Conservation (phyloP, 2,113 vertebrate species). For the Anoplopoma fimbria region DNA sequence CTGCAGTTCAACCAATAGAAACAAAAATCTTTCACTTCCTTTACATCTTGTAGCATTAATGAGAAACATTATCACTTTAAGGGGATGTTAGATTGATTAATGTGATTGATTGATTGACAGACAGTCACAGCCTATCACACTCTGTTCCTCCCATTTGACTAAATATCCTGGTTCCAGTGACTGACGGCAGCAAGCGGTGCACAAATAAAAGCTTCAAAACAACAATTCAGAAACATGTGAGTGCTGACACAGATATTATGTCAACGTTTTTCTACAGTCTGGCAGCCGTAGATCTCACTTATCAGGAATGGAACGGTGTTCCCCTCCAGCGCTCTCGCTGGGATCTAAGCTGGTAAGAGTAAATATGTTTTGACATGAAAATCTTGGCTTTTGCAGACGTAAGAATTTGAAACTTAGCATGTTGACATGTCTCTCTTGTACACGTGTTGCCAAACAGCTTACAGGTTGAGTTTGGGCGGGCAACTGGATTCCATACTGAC, state of each 20-base stretch:
- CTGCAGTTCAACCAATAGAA: neutral
- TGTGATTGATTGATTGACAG: neutral
- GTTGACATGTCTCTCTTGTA: conserved; percentile 1
- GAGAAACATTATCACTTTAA: neutral
- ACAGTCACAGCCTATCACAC: neutral
- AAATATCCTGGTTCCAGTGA: neutral
- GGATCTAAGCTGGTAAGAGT: neutral
- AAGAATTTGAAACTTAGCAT: conserved; percentile 16
- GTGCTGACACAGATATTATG: neutral
- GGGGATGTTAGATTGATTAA: neutral
- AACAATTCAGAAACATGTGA: neutral
- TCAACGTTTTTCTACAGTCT: neutral
- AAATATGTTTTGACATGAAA: neutral
- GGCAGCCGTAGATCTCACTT: neutral
- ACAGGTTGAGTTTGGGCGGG: neutral
- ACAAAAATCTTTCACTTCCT: neutral
- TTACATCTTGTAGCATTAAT: neutral
- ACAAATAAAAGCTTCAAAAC: neutral
- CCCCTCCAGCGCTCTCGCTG: neutral
- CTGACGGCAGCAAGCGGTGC: neutral
- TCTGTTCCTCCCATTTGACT: neutral
- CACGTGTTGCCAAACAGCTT: neutral
- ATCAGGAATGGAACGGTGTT: neutral
- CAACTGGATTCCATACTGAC: neutral
- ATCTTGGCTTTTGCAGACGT: neutral